Base-by-base conservation (phyloP, 2,888 invertebrate species). In the Himalopsyche tibetana region DNA sequence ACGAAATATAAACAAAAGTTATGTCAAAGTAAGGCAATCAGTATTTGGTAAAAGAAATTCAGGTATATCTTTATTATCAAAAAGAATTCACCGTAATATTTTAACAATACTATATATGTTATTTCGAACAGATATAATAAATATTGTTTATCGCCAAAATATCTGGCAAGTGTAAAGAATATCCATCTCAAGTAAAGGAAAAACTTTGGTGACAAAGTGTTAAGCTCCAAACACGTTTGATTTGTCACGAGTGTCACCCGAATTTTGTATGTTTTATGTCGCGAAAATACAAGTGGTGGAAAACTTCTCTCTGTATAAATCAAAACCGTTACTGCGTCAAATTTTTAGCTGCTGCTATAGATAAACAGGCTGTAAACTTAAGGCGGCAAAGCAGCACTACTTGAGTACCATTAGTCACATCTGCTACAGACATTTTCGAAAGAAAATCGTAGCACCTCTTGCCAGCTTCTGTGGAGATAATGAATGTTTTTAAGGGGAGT, bases 381-480 rank as follows among this genome's bases (percentile, higher is more conserved):
- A 0, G 63, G 63, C 63, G 63, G 11, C 11, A 19, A 63, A 19
- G 63, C n/a, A 63, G 63, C 63, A 63, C 63, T 63, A 63, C 63
- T 63, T 63, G 63, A 63, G 63, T 19, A 63, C 63, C 63, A 63
- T 63, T 63, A 63, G 63, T 63, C 63, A 63, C 28, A 63, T 63
- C 63, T 63, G 63, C 63, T 63, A 19, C 63, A 63, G 63, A 19
- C 63, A 63, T 28, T 63, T 63, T 63, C 63, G 3, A 28, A 63
- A 63, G 63, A 63, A 63, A 63, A 63, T n/a, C 63, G 2, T 19
- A 28, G 63, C 9, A 63, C n/a, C 63, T 63, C 63, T 63, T 11
- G 4, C 63, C n/a, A 19, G 63, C 19, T 28, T 9, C 11, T 19
- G n/a, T 8, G 9, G 63, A 19, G 63, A 63, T 63, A 63, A 19